Percentiles rank a stretch among this genome's conserved stretches.
These are phyloP conservation scores for Oopsacas minuta DNA, from an alignment of 37 sponge, comb jelly and placozoan species.

Conservation along the genomic window DNA sequence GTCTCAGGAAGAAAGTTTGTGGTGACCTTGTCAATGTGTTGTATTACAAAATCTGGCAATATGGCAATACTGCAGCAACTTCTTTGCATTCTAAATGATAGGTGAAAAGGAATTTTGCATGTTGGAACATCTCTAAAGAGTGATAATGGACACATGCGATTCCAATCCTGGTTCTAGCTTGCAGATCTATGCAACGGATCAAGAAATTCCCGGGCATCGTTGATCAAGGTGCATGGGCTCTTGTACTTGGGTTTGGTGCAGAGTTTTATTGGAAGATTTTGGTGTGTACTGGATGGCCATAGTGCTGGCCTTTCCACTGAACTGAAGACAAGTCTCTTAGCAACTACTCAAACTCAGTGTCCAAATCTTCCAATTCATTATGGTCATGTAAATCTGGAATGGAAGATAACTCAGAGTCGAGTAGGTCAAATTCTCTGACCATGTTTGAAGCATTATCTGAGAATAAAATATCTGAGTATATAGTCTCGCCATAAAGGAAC, in stretches of 20 bases:
- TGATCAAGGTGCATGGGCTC: slow-evolving; percentile 6
- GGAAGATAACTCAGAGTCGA: background rate
- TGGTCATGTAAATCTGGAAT: background rate
- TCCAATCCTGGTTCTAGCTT: background rate
- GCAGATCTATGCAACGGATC: background rate
- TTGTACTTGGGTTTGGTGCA: background rate
- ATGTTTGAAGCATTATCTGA: slow-evolving; percentile 14
- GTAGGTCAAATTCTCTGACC: background rate
- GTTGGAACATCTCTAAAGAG: background rate
- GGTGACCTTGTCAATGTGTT: slow-evolving; percentile 15
- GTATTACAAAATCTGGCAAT: slow-evolving; percentile 6
- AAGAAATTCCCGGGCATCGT: background rate
- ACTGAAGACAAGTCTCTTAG: background rate
- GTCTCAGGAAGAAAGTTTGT: background rate
- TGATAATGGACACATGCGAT: slow-evolving; percentile 17
- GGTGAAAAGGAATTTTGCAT: background rate
- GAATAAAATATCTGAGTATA: background rate
- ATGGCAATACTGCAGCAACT: background rate
- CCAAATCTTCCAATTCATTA: background rate
- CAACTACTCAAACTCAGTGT: background rate
- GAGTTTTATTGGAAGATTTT: background rate
- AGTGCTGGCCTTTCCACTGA: background rate
- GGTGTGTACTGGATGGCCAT: slow-evolving; percentile 15
- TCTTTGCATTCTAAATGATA: background rate
- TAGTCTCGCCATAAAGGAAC: background rate